These are phyloP conservation scores for Chrysogorgia sp. DNA, from an alignment of 92 coral and sea anemone species.

Conservation along the genomic window DNA sequence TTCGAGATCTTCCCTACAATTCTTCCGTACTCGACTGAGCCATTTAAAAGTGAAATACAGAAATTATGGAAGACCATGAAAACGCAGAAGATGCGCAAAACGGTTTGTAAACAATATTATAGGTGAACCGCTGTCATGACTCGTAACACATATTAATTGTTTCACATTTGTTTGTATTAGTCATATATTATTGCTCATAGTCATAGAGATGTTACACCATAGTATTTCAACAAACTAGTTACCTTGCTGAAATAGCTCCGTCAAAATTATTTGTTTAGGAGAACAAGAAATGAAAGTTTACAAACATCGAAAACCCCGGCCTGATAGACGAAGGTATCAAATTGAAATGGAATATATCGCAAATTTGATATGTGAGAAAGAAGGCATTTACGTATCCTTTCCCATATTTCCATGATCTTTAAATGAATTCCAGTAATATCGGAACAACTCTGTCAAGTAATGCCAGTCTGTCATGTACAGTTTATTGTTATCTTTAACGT, in stretches of 20 bases:
- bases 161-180: too few relatives aligned
- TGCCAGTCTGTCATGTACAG: neutral
- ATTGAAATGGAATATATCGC: slow-evolving; percentile 63
- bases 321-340: slow-evolving; percentile 65
- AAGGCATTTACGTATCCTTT: slow-evolving; percentile 78
- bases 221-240: too few relatives aligned
- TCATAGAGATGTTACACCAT: too few relatives aligned
- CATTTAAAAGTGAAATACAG: neutral
- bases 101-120: too few relatives aligned
- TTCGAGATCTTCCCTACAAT: too few relatives aligned
- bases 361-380: slow-evolving; percentile 65
- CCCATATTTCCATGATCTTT: neutral
- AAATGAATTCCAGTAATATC: neutral
- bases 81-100: neutral
- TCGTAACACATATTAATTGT: too few relatives aligned
- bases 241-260: too few relatives aligned
- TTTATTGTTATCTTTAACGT: neutral
- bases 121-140: neutral
- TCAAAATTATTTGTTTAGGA: neutral
- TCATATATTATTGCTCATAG: too few relatives aligned
- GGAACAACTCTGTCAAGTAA: neutral
- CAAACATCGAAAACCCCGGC: slow-evolving; percentile 43
- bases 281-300: neutral
- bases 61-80: neutral
- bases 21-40: too few relatives aligned